Conservation (phyloP, 1,140 invertebrate genomes). For the Dinothrombium tinctorium region DNA sequence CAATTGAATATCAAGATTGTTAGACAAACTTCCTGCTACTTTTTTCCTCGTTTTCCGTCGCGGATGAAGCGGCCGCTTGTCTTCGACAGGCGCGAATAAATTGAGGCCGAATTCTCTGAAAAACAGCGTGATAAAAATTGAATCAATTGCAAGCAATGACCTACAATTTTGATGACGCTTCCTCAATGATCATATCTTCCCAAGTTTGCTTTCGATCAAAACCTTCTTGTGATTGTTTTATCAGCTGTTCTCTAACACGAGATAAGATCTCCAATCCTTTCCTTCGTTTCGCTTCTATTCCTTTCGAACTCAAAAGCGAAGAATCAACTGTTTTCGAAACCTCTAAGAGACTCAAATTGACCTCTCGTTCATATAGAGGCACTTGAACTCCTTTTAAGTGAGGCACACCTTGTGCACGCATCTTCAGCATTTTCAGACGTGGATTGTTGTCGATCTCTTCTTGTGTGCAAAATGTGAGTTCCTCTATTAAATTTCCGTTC, state of each 20-base stretch:
- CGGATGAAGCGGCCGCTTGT: conserved; percentile 30
- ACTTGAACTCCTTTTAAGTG: conserved; percentile 25
- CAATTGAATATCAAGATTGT: conserved; percentile 22
- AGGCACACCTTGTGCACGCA: conserved; percentile 30
- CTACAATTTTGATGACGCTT: conserved; percentile 34
- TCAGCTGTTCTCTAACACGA: conserved; percentile 22
- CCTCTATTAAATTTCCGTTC: conserved; percentile 18
- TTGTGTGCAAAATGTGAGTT: conserved; percentile 31
- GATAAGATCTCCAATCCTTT: conserved; percentile 23
- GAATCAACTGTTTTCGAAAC: not conserved
- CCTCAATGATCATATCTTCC: conserved; percentile 35
- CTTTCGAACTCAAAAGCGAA: conserved; percentile 24
- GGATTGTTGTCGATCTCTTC: conserved; percentile 31
- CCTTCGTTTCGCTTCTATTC: conserved; percentile 19
- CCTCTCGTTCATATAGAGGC: conserved; percentile 23
- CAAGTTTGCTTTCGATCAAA: conserved; percentile 27
- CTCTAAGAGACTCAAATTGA: conserved; percentile 22
- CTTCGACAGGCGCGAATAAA: conserved; percentile 28
- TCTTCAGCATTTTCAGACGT: conserved; percentile 34
- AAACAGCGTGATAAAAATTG: conserved; percentile 10
- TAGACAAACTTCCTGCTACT: conserved; percentile 20
- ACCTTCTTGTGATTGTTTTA: conserved; percentile 27
- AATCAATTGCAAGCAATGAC: conserved; percentile 21
- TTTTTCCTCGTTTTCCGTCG: conserved; percentile 28
- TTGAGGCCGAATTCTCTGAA: conserved; percentile 29